Percentiles rank a stretch among this genome's conserved stretches.
phyloP scores from a whole-genome alignment of 2,888 invertebrate genomes.

The Epinotia ramella region DNA sequence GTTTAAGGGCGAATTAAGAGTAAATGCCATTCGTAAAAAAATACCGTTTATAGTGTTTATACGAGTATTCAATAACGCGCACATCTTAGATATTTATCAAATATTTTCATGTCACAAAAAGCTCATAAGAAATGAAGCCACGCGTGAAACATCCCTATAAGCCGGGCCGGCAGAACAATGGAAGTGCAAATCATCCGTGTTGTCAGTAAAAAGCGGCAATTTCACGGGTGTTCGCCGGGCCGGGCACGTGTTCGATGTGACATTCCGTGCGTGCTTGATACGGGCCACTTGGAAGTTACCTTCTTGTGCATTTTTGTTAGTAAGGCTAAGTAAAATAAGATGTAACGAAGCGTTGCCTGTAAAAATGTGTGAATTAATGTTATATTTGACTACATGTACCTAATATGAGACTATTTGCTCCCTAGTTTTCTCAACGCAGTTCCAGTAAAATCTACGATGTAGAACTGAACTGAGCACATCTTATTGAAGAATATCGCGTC shows the following conservation, averaged over 20 bases:
- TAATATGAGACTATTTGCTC: too few species aligned
- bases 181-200: slow-evolving; percentile 43
- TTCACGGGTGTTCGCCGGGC: slow-evolving; percentile 39
- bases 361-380: not conserved
- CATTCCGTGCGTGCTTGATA: slow-evolving; percentile 53
- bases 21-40: not conserved
- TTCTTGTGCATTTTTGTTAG: not conserved
- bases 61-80: slow-evolving; percentile 2
- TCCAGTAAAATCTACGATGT: too few species aligned
- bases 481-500: too few species aligned
- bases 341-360: not conserved
- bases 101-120: not conserved
- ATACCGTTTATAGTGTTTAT: not conserved
- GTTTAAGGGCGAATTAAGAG: not conserved
- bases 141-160: slow-evolving; percentile 29
- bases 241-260: slow-evolving; percentile 53
- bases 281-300: slow-evolving; percentile 19
- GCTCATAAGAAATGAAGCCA: slow-evolving; percentile 16
- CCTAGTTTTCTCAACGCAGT: too few species aligned
- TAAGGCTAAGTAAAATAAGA: not conserved
- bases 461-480: too few species aligned
- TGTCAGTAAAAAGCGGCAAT: slow-evolving; percentile 37
- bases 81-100: not conserved
- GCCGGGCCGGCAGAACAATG: slow-evolving; percentile 39
- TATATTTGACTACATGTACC: not conserved